Conservation (phyloP, 2,888 invertebrate genomes). For the Aphodius granarius region DNA sequence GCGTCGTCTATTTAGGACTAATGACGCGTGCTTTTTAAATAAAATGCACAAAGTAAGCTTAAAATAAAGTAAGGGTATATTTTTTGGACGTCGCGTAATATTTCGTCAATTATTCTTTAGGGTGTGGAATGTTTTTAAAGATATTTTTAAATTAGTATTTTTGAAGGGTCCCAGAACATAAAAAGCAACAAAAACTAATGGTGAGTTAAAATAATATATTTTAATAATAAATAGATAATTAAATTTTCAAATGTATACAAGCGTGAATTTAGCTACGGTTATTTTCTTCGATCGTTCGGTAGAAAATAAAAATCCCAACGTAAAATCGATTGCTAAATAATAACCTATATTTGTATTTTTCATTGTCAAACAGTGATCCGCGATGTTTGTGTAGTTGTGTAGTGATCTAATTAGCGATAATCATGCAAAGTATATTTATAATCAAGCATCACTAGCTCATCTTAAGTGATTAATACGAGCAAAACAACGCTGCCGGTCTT, state of each 20-base stretch:
- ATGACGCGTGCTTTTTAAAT: neutral
- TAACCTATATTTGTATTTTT: conserved; percentile 40
- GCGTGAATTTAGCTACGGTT: neutral
- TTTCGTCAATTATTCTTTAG: too few relatives aligned
- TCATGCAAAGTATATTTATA: neutral
- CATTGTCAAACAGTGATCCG: conserved; percentile 24
- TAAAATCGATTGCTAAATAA: conserved; percentile 31
- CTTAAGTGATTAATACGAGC: neutral
- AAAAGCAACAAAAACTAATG: neutral
- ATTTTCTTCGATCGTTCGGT: neutral
- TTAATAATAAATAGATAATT: neutral
- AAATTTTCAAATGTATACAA: neutral
- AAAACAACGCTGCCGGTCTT: conserved; percentile 15
- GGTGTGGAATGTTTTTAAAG: too few relatives aligned
- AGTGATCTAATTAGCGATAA: conserved; percentile 10
- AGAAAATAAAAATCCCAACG: neutral
- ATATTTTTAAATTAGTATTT: too few relatives aligned
- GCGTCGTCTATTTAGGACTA: neutral
- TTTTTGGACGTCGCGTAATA: neutral
- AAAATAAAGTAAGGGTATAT: neutral
- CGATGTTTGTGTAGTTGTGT: conserved; percentile 14
- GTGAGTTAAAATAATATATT: neutral
- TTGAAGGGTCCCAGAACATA: too few relatives aligned
- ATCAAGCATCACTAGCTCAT: neutral
- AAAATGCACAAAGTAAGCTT: neutral